Conservation (phyloP, 1,140 invertebrate species). For the Helicoverpa armigera region DNA sequence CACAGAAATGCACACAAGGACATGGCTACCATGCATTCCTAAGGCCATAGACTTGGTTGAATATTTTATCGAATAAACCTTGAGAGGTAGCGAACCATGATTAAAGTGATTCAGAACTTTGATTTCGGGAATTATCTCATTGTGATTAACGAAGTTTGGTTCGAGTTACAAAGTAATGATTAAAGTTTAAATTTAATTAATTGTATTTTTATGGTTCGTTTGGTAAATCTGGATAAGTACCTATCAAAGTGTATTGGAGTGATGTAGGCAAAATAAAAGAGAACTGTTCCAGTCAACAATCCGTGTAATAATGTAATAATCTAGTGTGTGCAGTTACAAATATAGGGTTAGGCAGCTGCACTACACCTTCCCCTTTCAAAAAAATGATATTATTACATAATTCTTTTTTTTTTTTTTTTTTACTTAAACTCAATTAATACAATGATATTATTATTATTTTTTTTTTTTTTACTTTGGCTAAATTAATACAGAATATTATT, state of each 20-base stretch:
- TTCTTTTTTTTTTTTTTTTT: too few relatives aligned
- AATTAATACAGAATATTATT: too few relatives aligned
- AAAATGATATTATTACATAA: too few relatives aligned
- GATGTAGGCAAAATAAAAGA: not conserved
- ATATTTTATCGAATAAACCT: not conserved
- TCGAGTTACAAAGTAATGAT: not conserved
- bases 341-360: too few relatives aligned
- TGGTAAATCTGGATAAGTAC: too few relatives aligned
- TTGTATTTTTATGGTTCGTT: too few relatives aligned
- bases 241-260: not conserved
- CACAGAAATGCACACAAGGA: not conserved
- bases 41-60: not conserved
- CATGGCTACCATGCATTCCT: not conserved
- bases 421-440: too few relatives aligned
- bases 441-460: too few relatives aligned
- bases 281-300: not conserved
- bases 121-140: slow-evolving; percentile 1
- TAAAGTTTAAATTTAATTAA: slow-evolving; percentile 12
- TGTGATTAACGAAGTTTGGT: slow-evolving; percentile 1
- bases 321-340: not conserved
- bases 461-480: too few relatives aligned
- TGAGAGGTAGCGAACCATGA: not conserved
- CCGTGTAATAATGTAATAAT: not conserved
- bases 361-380: too few relatives aligned
- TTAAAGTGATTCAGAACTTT: not conserved